Evolutionary conservation across 2,113 vertebrate genomes (phyloP), one percentile per base, ranked within the genome.

Genomic region (Chloropsis cyanopogon): DNA sequence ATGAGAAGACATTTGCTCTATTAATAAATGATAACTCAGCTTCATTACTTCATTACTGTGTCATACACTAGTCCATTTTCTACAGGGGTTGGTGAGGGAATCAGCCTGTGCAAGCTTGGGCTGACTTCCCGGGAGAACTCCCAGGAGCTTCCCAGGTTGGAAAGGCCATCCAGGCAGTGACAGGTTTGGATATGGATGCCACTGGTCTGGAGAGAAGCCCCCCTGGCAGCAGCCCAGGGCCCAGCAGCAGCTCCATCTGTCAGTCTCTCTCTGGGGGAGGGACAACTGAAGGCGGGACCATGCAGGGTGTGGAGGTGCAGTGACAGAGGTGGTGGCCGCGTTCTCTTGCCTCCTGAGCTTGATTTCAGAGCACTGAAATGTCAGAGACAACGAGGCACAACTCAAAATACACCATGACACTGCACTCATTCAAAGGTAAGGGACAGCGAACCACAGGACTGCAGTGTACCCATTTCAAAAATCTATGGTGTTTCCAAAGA

Each of bases 201-300:
- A 44, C 56, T 75, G 56, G 63, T 84, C 13, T 47, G 85, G 73
- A 65, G 47, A 86, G 70, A 75, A 90, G 28, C 78, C 80, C 79
- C 64, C 8, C 31, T 95, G 95, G 88, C 93, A 93, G 76, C 39
- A 88, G 60, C 68, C 76, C 79, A 86, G 76, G 49, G 26, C 82
- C 28, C 88, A 75, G 80, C 90, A 91, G 44, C 39, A 92, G 66
- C 53, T 81, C 88, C 79, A 78, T 95, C 94, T 93, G 85, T 83
- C 88, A 70, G 46, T 78, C 59, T 50, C 50, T 73, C 70, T 24
- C 54, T 0, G 1, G 46, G 68, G 86, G 47, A 80, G 50, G 50
- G 41, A 68, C 12, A 28, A 8, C 3, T 14, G 66, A 69, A 90
- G 47, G 50, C 65, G 76, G 69, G 37, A 25, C 47, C 20, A 6